A percentile compares a stretch with the other conserved stretches of the same genome.
Evolutionary conservation across 2,113 vertebrate genomes (phyloP).

Genomic region (Furnarius figulus): DNA sequence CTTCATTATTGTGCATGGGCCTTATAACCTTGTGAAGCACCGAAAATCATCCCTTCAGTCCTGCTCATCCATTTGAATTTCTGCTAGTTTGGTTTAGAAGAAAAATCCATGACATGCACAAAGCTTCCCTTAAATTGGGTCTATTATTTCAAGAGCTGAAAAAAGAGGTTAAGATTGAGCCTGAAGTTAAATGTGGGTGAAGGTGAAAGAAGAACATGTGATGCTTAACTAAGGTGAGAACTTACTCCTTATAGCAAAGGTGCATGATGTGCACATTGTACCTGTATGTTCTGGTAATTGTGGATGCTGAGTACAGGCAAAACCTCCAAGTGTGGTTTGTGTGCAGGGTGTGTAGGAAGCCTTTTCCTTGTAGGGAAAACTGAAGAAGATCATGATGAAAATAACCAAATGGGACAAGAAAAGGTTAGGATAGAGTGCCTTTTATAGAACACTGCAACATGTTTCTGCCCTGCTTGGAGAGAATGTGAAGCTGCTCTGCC

Average conservation of each 20-base stretch:
- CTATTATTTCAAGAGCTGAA: background rate
- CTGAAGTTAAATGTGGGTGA: background rate
- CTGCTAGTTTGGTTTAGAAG: slow-evolving; percentile 12
- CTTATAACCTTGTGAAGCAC: slow-evolving; percentile 57
- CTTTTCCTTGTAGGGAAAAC: background rate
- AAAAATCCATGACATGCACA: background rate
- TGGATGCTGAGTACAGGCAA: background rate
- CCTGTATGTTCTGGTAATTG: background rate
- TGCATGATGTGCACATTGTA: accelerated
- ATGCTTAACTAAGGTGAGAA: background rate
- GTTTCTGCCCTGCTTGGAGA: background rate
- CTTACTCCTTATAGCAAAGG: background rate
- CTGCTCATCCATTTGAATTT: slow-evolving; percentile 42
- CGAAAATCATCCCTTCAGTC: slow-evolving; percentile 64
- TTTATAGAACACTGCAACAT: background rate
- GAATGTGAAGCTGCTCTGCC: background rate
- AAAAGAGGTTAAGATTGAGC: background rate
- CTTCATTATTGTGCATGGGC: slow-evolving; percentile 57
- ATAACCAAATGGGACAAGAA: background rate
- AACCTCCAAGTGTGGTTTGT: background rate
- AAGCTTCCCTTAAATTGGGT: background rate
- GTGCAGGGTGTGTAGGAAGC: background rate
- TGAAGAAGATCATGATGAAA: background rate
- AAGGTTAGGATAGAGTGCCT: background rate
- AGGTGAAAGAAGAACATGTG: background rate